These are phyloP conservation scores for Calameuta idolon DNA, from an alignment of 2,888 invertebrate species.

Conservation along the genomic window DNA sequence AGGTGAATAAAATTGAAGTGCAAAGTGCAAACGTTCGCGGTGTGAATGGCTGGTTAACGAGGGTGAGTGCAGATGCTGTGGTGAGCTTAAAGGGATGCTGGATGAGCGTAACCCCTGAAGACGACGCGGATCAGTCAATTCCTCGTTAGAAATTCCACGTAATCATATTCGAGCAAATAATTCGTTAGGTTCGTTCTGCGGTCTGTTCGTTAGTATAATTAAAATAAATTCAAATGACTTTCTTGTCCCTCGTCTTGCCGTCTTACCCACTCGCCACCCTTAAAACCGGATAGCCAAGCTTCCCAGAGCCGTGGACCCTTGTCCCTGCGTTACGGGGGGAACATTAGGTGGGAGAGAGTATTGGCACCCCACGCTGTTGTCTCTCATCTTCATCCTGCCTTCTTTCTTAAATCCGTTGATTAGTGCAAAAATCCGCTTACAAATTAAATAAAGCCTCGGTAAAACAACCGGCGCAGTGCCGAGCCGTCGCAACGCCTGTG, in stretches of 20 bases:
- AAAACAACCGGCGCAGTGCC: slow-evolving; percentile 43
- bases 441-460: slow-evolving; percentile 62
- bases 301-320: not conserved
- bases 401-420: slow-evolving; percentile 64
- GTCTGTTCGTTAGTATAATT: slow-evolving; percentile 66
- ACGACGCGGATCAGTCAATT: slow-evolving; percentile 25
- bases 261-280: slow-evolving; percentile 16
- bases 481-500: slow-evolving; percentile 14
- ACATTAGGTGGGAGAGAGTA: not conserved
- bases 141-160: slow-evolving; percentile 34
- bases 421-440: slow-evolving; percentile 67
- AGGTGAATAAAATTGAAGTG: not conserved
- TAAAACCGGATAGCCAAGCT: not conserved
- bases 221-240: slow-evolving; percentile 68
- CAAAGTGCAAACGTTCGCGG: not conserved
- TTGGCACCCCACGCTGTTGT: slow-evolving; percentile 10
- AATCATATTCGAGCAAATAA: slow-evolving; percentile 67
- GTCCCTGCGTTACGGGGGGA: not conserved
- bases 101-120: slow-evolving; percentile 1
- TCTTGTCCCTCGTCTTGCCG: slow-evolving; percentile 55
- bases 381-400: slow-evolving; percentile 25
- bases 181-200: slow-evolving; percentile 61
- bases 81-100: not conserved
- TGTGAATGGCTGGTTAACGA: not conserved
- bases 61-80: not conserved